A percentile compares a stretch with the other conserved stretches of the same genome.
Evolutionary conservation across 1,140 invertebrate species (phyloP).

Genomic region (Drosophila biarmipes): DNA sequence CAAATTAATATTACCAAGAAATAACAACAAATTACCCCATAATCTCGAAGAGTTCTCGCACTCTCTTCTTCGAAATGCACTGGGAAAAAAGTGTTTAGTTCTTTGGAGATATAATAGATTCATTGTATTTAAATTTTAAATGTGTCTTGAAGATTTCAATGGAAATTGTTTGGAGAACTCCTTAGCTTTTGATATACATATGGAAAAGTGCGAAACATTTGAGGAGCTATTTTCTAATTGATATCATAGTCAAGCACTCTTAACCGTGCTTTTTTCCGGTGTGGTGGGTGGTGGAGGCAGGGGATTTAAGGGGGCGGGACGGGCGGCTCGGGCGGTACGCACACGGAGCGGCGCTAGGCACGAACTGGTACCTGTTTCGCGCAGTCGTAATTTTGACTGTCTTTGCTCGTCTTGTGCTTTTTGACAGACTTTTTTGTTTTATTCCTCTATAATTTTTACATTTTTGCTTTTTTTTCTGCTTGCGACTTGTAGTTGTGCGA

Average conservation of each 20-base stretch:
- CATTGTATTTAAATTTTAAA: too few species aligned
- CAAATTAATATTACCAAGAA: slow-evolving; percentile 24
- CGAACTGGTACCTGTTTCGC: slow-evolving; percentile 78
- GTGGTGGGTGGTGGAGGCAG: slow-evolving; percentile 5
- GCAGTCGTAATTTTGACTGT: slow-evolving; percentile 53
- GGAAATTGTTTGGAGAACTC: background rate
- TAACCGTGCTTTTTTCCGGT: slow-evolving; percentile 7
- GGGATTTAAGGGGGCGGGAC: slow-evolving; percentile 5
- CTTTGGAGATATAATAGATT: too few species aligned
- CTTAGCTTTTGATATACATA: too few species aligned
- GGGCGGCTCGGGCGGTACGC: slow-evolving; percentile 38
- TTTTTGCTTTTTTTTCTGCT: slow-evolving; percentile 11
- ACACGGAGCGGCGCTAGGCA: slow-evolving; percentile 75
- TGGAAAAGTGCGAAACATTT: too few species aligned
- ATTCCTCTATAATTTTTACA: slow-evolving; percentile 35
- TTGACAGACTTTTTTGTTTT: slow-evolving; percentile 23
- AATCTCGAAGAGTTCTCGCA: slow-evolving; percentile 24
- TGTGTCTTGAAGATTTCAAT: too few species aligned
- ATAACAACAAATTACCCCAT: slow-evolving; percentile 40
- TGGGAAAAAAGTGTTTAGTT: background rate
- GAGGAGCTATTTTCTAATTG: too few species aligned
- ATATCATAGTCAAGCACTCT: too few species aligned
- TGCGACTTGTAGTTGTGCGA: slow-evolving; percentile 1
- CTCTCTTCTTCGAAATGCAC: background rate
- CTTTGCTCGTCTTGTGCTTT: slow-evolving; percentile 27